phyloP scores from a whole-genome alignment of 2,888 invertebrate species.

The Zygogramma bicolorata region DNA sequence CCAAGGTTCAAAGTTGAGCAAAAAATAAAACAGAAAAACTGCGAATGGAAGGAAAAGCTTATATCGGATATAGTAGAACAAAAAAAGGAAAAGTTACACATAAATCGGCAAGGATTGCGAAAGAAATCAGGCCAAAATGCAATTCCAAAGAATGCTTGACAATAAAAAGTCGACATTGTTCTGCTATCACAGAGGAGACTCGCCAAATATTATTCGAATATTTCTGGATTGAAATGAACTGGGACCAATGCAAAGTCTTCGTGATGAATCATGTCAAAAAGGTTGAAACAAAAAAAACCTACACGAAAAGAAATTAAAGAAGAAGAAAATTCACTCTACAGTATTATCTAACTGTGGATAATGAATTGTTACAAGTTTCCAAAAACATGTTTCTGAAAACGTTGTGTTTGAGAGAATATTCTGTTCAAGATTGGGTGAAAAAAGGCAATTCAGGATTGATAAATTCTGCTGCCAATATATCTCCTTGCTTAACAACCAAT shows the following conservation, averaged over 20 bases:
- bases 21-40: constrained; percentile 12
- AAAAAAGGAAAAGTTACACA: constrained; percentile 16
- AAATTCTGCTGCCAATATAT: no score
- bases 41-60: constrained; percentile 17
- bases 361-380: constrained; percentile 11
- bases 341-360: constrained; percentile 1
- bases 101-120: neutral
- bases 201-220: neutral
- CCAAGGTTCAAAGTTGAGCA: constrained; percentile 15
- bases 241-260: constrained; percentile 11
- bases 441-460: constrained; percentile 4
- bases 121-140: constrained; percentile 13
- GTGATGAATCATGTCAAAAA: constrained; percentile 10
- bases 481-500: no score
- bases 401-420: constrained; percentile 3
- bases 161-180: constrained; percentile 9
- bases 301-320: neutral
- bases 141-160: constrained; percentile 15
- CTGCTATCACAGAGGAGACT: neutral
- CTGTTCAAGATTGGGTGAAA: constrained; percentile 15
- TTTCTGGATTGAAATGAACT: constrained; percentile 17
- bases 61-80: constrained; percentile 3
- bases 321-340: constrained; percentile 14
- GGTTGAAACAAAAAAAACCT: constrained; percentile 9
- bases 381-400: constrained; percentile 10